These are phyloP conservation scores for Leucosticte australis DNA, from an alignment of 2,113 vertebrate genomes.

Conservation along the genomic window DNA sequence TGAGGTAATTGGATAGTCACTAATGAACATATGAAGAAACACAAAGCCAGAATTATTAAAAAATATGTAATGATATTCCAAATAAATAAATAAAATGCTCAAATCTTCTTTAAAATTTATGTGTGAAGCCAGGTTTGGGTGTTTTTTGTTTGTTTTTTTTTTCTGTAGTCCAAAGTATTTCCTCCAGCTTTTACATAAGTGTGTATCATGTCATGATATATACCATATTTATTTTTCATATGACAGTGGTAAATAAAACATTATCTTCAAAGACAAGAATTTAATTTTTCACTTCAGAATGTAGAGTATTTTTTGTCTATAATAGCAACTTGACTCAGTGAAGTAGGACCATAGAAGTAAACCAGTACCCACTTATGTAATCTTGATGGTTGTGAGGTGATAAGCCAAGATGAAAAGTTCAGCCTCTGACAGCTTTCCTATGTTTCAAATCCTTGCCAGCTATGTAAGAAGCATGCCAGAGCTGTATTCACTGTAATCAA, in stretches of 20 bases:
- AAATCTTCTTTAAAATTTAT: background rate
- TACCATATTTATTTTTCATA: background rate
- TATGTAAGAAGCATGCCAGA: background rate
- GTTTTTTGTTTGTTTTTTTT: background rate
- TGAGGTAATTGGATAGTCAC: background rate
- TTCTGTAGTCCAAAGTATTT: background rate
- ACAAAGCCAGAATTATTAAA: background rate
- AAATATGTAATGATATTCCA: background rate
- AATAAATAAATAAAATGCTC: background rate
- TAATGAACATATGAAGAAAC: background rate
- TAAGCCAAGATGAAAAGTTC: background rate
- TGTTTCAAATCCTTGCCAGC: background rate
- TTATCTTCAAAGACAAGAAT: background rate
- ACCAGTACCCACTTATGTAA: background rate
- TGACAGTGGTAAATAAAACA: background rate
- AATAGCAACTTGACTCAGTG: background rate
- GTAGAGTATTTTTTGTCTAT: background rate
- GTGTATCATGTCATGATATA: fast-evolving
- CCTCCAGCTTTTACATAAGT: background rate
- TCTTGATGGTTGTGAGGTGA: background rate
- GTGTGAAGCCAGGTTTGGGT: fast-evolving
- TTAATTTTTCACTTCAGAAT: background rate
- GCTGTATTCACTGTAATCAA: constrained; percentile 30
- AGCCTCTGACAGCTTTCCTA: background rate
- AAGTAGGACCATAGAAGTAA: background rate